Percentiles rank a stretch among this genome's conserved stretches.
Conservation (phyloP, 2,113 vertebrate genomes). For the Erythrolamprus reginae region DNA sequence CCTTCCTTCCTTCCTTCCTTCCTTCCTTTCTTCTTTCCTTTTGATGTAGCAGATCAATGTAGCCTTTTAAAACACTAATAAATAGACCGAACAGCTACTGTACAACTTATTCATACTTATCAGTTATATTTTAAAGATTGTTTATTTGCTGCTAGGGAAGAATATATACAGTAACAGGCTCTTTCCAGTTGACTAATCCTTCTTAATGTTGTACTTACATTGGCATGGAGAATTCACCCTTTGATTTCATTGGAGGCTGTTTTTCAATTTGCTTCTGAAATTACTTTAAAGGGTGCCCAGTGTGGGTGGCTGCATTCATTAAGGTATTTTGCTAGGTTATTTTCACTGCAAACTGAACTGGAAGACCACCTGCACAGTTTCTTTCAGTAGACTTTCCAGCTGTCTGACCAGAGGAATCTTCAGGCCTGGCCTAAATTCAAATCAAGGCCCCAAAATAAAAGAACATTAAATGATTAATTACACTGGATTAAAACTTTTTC, state of each 20-base stretch:
- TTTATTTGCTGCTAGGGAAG: conserved; percentile 27
- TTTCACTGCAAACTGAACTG: conserved; percentile 45
- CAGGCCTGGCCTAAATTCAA: conserved; percentile 65
- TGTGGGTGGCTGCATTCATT: conserved; percentile 76
- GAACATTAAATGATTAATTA: conserved; percentile 62
- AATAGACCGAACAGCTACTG: conserved; percentile 30
- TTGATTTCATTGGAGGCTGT: conserved; percentile 59
- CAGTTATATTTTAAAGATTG: conserved; percentile 33
- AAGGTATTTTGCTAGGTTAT: conserved; percentile 63
- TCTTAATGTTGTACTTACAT: conserved; percentile 38
- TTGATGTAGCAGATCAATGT: neutral
- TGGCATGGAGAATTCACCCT: conserved; percentile 59
- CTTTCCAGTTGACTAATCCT: conserved; percentile 26
- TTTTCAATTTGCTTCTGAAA: conserved; percentile 56
- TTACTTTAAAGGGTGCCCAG: conserved; percentile 58
- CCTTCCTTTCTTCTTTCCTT: neutral
- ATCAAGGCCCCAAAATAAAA: conserved; percentile 67
- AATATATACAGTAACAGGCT: conserved; percentile 27
- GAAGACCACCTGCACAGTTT: conserved; percentile 72
- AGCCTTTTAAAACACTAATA: conserved; percentile 31
- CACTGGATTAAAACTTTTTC: conserved; percentile 50
- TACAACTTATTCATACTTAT: conserved; percentile 27
- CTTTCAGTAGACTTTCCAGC: conserved; percentile 69
- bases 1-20: neutral
- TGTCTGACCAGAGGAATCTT: conserved; percentile 69